phyloP scores from a whole-genome alignment of 2,888 invertebrate species.

The Diaperis boleti region DNA sequence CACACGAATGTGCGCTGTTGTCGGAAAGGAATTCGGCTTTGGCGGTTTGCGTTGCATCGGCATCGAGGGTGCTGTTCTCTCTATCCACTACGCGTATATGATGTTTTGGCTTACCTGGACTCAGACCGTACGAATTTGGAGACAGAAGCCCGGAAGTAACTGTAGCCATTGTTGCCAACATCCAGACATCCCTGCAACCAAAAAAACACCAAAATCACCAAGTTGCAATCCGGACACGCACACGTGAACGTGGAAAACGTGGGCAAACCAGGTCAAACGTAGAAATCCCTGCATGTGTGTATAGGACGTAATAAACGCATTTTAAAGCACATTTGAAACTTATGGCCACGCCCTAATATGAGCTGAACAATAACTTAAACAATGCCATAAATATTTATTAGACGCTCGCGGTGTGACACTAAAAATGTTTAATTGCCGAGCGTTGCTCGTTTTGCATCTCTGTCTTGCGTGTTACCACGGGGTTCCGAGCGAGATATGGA shows the following conservation, averaged over 20 bases:
- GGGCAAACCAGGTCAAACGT: conserved; percentile 37
- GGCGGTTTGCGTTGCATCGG: too few relatives aligned
- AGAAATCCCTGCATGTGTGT: too few relatives aligned
- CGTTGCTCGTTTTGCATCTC: too few relatives aligned
- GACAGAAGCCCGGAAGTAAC: conserved; percentile 66
- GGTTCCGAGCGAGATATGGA: too few relatives aligned
- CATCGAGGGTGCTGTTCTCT: neutral
- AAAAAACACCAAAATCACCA: conserved; percentile 8
- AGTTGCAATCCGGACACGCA: too few relatives aligned
- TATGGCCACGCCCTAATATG: conserved; percentile 46
- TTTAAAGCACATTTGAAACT: conserved; percentile 40
- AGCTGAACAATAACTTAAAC: conserved; percentile 44
- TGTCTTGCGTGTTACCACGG: too few relatives aligned
- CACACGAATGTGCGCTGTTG: conserved; percentile 16
- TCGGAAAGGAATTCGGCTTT: conserved; percentile 5
- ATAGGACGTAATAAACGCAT: conserved; percentile 42
- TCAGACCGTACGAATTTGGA: conserved; percentile 66
- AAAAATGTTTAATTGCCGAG: conserved; percentile 36
- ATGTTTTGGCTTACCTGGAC: conserved; percentile 57
- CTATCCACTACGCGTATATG: neutral
- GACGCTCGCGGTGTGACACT: conserved; percentile 40
- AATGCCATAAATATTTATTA: conserved; percentile 45
- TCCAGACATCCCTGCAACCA: conserved; percentile 63
- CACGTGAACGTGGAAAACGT: conserved; percentile 15
- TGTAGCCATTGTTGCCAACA: conserved; percentile 65